These are phyloP conservation scores for Nipponia nippon DNA, from an alignment of 2,113 vertebrate species.

Conservation along the genomic window DNA sequence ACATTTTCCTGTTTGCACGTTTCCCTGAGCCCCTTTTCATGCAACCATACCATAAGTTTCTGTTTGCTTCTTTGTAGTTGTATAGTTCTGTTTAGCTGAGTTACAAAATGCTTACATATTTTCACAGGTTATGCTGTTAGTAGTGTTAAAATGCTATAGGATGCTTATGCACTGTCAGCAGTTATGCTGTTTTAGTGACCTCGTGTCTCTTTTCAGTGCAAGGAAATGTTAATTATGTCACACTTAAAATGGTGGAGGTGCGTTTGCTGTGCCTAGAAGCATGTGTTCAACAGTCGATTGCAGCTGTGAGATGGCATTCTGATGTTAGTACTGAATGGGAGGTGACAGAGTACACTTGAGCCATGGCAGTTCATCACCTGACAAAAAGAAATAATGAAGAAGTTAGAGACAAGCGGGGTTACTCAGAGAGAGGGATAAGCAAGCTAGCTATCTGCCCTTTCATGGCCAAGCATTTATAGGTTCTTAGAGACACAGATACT, in stretches of 20 bases:
- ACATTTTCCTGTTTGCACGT: not conserved
- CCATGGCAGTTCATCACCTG: not conserved
- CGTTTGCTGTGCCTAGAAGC: not conserved
- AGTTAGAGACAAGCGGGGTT: not conserved
- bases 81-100: not conserved
- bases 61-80: not conserved
- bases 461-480: not conserved
- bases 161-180: not conserved
- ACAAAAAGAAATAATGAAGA: not conserved
- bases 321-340: not conserved
- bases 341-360: not conserved
- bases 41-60: not conserved
- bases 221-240: not conserved
- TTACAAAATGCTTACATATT: not conserved
- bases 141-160: not conserved
- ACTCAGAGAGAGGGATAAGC: not conserved
- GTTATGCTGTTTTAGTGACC: not conserved
- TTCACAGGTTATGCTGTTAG: not conserved
- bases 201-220: not conserved
- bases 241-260: not conserved
- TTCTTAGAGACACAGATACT: not conserved
- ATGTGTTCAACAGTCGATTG: not conserved
- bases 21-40: not conserved
- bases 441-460: not conserved
- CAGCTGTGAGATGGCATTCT: not conserved